Base-by-base conservation (phyloP, 1,140 invertebrate species). In the Sycophaga agraensis region DNA sequence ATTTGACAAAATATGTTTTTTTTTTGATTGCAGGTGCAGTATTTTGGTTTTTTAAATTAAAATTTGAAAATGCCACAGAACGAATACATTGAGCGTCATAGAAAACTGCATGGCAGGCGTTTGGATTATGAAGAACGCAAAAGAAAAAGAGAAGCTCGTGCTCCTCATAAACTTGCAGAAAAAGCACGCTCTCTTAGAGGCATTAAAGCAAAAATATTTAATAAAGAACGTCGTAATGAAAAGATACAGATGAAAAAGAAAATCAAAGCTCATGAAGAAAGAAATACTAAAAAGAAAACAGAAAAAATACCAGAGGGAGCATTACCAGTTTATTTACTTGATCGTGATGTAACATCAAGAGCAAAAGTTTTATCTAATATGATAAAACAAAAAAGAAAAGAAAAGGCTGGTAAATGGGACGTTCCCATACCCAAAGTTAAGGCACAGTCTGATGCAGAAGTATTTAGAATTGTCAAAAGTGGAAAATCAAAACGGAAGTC, bases 191-290 rank as follows among this genome's bases (percentile, higher is more conserved):
- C 89, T 73, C 82, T 99, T 24, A 87, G 95, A 53, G 97, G 97
- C 59, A 88, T 99, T 46, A 99, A 98, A 81, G 98, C 97, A 2
- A 99, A 99, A 78, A 84, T 99, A 31, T 99, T 93, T 80, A 97
- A 99, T 78, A 98, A 97, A 74, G 87, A 99, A 74, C 85, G 98
- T 1, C 89, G 95, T 70, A 91, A 94, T 84, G 98, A 99, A 78
- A 99, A 99, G 83, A 93, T 99, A 66, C 96, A 98, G 78, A 98
- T 99, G 90, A 98, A 98, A 82, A 98, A 97, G 83, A 98, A 96
- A 71, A 93, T 97, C 56, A 91, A 92, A 72, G 90, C 92, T 6
- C 93, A 96, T 71, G 92, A 97, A 80, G 91, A 96, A 74, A 94
- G 91, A 69, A 87, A 91, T 73, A 90, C 93, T 1, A 96, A 95